Percentiles rank a stretch among this genome's conserved stretches.
phyloP scores from a whole-genome alignment of 2,888 invertebrate species.

The Yponomeuta evonymella region DNA sequence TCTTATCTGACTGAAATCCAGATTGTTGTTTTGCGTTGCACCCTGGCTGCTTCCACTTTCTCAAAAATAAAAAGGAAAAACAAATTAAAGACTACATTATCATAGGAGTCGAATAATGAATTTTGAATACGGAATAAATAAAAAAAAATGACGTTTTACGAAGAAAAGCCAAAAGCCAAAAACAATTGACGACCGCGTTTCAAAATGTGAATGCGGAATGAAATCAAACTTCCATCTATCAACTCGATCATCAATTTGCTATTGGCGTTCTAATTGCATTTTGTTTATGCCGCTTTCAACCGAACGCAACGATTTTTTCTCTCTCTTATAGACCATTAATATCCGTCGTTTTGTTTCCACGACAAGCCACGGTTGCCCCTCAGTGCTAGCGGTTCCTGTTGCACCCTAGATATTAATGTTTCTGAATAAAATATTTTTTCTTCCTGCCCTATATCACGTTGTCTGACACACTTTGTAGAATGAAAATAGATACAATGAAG shows the following conservation, averaged over 20 bases:
- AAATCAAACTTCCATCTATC: conserved; percentile 31
- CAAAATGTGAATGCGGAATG: not conserved
- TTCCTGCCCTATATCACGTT: not conserved
- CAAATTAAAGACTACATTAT: too few species aligned
- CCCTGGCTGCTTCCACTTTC: not conserved
- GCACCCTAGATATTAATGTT: conserved; percentile 3
- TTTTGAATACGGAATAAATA: not conserved
- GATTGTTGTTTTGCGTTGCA: not conserved
- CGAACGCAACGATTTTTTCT: conserved; percentile 80
- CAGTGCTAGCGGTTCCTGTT: not conserved
- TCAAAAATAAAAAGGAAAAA: too few species aligned
- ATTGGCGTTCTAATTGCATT: conserved; percentile 72
- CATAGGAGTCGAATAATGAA: not conserved
- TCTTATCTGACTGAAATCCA: conserved; percentile 25
- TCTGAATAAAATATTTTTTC: conserved; percentile 4
- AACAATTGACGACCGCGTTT: not conserved
- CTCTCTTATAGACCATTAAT: conserved; percentile 78
- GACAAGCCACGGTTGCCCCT: conserved; percentile 47
- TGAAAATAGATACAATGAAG: not conserved
- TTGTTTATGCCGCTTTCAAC: conserved; percentile 72
- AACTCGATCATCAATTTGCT: conserved; percentile 64
- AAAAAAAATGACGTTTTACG: not conserved
- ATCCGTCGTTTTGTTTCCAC: conserved; percentile 81
- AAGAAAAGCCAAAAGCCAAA: not conserved
- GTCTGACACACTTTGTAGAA: conserved; percentile 11